phyloP scores from a whole-genome alignment of 1,140 invertebrate species.

The Dinoponera quadriceps region DNA sequence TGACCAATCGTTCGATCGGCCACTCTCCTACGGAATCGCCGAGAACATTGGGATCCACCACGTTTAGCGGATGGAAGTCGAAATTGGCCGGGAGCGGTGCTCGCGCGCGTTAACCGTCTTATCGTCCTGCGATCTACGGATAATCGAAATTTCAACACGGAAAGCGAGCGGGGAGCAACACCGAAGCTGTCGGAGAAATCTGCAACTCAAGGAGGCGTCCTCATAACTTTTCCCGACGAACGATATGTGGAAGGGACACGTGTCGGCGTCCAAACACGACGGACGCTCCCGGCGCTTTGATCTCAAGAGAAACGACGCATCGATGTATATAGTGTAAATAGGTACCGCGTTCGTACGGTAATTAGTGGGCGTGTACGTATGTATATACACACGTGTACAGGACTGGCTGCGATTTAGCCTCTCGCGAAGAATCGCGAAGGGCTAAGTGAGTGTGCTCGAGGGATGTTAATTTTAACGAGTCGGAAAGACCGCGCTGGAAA shows the following conservation, averaged over 20 bases:
- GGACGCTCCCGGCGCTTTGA: slow-evolving; percentile 75
- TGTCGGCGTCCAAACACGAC: slow-evolving; percentile 20
- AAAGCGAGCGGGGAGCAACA: too few relatives aligned
- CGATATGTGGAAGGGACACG: not conserved
- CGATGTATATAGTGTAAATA: slow-evolving; percentile 83
- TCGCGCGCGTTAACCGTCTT: slow-evolving; percentile 20
- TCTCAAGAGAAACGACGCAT: slow-evolving; percentile 74
- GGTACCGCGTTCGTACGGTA: slow-evolving; percentile 60
- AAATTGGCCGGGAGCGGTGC: slow-evolving; percentile 16
- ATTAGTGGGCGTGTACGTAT: slow-evolving; percentile 68
- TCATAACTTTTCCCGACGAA: slow-evolving; percentile 10
- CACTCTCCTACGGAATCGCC: not conserved
- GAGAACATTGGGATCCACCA: slow-evolving; percentile 1
- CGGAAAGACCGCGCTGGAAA: not conserved
- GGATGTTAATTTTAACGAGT: slow-evolving; percentile 37
- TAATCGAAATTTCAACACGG: slow-evolving; percentile 13
- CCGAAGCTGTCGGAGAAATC: not conserved
- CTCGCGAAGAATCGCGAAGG: slow-evolving; percentile 11
- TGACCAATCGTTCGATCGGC: not conserved
- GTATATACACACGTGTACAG: slow-evolving; percentile 71
- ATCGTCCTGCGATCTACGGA: not conserved
- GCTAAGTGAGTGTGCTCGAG: slow-evolving; percentile 1
- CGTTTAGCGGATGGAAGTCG: slow-evolving; percentile 24
- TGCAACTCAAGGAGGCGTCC: slow-evolving; percentile 9
- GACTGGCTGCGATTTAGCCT: slow-evolving; percentile 52